phyloP scores from a whole-genome alignment of 2,888 invertebrate genomes.

The Drosophila mercatorum region DNA sequence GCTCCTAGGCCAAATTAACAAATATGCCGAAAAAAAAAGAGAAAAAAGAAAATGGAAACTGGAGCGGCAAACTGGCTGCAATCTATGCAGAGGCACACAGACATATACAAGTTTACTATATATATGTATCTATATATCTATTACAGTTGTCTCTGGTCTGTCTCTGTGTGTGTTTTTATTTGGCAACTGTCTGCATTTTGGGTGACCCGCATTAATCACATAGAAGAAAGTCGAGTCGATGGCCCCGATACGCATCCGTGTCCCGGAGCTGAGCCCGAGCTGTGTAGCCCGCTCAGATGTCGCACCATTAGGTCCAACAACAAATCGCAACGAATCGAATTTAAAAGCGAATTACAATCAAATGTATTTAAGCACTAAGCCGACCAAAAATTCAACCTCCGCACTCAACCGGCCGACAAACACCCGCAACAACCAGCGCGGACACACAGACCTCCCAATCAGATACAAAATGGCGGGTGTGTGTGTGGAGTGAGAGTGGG shows the following conservation, averaged over 20 bases:
- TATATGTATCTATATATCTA: background rate
- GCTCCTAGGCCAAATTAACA: constrained; percentile 25
- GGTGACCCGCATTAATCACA: constrained; percentile 72
- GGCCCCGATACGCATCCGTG: constrained; percentile 13
- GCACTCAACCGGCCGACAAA: constrained; percentile 17
- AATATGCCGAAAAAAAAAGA: constrained; percentile 1
- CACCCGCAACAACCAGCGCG: constrained; percentile 16
- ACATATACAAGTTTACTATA: background rate
- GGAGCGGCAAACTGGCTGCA: constrained; percentile 34
- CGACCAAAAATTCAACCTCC: constrained; percentile 64
- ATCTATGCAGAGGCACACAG: constrained; percentile 28
- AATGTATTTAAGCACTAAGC: constrained; percentile 79
- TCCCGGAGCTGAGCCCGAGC: constrained; percentile 1
- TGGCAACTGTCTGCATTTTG: constrained; percentile 40
- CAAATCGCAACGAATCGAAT: constrained; percentile 77
- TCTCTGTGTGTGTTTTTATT: constrained; percentile 10
- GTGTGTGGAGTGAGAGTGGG: constrained; percentile 12
- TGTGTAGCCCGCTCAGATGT: constrained; percentile 61
- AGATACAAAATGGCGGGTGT: constrained; percentile 9
- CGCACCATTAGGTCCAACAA: constrained; percentile 78
- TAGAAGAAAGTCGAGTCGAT: constrained; percentile 6
- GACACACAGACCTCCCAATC: constrained; percentile 20
- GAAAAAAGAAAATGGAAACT: constrained; percentile 1
- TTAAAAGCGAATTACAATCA: constrained; percentile 80
- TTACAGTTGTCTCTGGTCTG: background rate